These are phyloP conservation scores for Yponomeuta cagnagella DNA, from an alignment of 2,888 invertebrate genomes.

Conservation along the genomic window DNA sequence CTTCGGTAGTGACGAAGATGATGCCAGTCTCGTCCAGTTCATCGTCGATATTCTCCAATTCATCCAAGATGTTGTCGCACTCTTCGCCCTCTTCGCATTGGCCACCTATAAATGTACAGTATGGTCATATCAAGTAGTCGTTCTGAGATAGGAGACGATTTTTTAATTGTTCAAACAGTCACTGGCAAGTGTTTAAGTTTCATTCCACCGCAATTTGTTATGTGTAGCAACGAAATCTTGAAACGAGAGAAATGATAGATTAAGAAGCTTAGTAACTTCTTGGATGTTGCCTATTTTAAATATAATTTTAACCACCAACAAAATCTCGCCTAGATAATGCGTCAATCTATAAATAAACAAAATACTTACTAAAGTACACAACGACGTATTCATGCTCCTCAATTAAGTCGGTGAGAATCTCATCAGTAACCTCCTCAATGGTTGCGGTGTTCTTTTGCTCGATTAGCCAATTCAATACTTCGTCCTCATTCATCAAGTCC, in stretches of 20 bases:
- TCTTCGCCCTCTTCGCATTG: slow-evolving; percentile 91
- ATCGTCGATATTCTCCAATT: slow-evolving; percentile 94
- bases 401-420: slow-evolving; percentile 88
- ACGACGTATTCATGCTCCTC: slow-evolving; percentile 95
- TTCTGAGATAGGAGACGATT: too few species aligned
- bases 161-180: too few species aligned
- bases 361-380: slow-evolving; percentile 89
- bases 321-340: too few species aligned
- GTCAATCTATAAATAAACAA: neutral
- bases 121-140: too few species aligned
- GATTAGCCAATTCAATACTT: slow-evolving; percentile 91
- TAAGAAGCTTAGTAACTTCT: too few species aligned
- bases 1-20: slow-evolving; percentile 95
- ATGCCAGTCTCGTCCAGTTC: slow-evolving; percentile 95
- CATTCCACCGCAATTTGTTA: too few species aligned
- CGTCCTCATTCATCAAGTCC: slow-evolving; percentile 92
- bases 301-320: too few species aligned
- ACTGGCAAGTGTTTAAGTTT: too few species aligned
- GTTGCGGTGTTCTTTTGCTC: slow-evolving; percentile 93
- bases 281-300: too few species aligned
- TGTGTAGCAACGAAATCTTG: too few species aligned
- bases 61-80: slow-evolving; percentile 89
- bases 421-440: slow-evolving; percentile 95
- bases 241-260: too few species aligned
- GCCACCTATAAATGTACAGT: slow-evolving; percentile 72